Percentiles rank a stretch among this genome's conserved stretches.
Evolutionary conservation across 2,113 vertebrate genomes (phyloP).

Genomic region (Romanogobio albipinnatus): DNA sequence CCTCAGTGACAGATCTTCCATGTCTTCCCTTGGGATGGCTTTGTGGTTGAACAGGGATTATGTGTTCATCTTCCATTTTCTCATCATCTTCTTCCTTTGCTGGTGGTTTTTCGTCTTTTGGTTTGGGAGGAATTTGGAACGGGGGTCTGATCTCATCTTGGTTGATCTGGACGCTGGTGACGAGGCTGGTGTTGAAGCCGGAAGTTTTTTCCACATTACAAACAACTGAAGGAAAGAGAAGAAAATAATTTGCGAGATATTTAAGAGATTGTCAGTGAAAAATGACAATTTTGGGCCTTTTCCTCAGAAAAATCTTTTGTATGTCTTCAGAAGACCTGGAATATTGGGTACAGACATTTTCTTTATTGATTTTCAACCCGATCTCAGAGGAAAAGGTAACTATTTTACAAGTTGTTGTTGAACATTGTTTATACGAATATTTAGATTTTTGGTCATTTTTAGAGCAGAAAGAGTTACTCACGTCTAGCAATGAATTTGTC

Average conservation of each 20-base stretch:
- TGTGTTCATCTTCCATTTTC: slow-evolving; percentile 13
- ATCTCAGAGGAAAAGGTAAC: neutral
- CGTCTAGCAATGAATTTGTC: slow-evolving; percentile 32
- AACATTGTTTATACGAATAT: no score
- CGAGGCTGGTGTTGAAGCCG: slow-evolving; percentile 50
- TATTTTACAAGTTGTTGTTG: neutral
- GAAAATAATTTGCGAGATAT: neutral
- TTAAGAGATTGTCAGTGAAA: neutral
- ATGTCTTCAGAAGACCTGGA: no score
- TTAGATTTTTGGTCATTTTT: neutral
- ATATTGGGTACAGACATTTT: no score
- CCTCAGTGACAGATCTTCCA: neutral
- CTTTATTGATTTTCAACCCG: neutral
- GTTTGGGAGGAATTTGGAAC: neutral
- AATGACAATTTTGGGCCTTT: neutral
- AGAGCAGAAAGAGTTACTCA: slow-evolving; percentile 24
- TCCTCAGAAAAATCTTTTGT: neutral
- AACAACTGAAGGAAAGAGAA: slow-evolving; percentile 36
- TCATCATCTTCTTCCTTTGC: neutral
- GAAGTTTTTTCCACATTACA: slow-evolving; percentile 49
- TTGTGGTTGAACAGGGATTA: neutral
- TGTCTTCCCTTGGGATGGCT: neutral
- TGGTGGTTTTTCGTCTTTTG: neutral
- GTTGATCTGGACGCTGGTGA: neutral
- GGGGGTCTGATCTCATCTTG: neutral